Conservation (phyloP, 2,797 vertebrate genomes). For the Protonibea diacanthus region DNA sequence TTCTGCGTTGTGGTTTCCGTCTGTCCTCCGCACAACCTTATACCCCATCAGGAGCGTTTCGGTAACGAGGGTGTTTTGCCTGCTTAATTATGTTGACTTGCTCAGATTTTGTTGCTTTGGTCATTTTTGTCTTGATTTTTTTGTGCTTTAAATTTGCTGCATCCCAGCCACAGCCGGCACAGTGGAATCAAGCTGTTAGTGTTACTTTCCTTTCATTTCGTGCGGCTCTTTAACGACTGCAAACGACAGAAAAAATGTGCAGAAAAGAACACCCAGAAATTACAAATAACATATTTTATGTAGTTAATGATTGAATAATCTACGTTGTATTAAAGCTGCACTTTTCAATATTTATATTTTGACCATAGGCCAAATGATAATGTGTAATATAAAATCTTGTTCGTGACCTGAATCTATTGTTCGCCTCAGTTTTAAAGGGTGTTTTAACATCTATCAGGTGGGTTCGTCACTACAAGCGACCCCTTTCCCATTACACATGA, state of each 20-base stretch:
- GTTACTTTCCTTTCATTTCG: constrained; percentile 1
- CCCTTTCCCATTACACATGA: background rate
- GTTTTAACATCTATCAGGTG: background rate
- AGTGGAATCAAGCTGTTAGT: background rate
- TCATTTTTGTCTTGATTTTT: too few relatives aligned
- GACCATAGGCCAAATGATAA: background rate
- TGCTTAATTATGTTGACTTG: too few relatives aligned
- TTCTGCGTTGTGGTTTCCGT: too few relatives aligned
- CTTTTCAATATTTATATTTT: background rate
- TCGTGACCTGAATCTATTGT: background rate
- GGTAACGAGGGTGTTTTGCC: too few relatives aligned
- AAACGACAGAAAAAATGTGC: background rate
- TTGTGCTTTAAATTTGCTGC: too few relatives aligned
- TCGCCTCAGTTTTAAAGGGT: background rate
- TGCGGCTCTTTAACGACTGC: background rate
- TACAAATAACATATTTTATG: background rate
- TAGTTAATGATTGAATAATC: background rate
- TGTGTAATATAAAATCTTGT: background rate
- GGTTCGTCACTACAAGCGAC: background rate
- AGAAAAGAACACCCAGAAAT: background rate
- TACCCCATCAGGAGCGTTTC: too few relatives aligned
- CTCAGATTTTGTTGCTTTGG: too few relatives aligned
- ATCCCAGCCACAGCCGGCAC: too few relatives aligned
- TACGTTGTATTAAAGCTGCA: background rate
- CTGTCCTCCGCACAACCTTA: too few relatives aligned